Evolutionary conservation across 1,140 invertebrate genomes (phyloP), one percentile per base, ranked within the genome.

Genomic region (silkworm (Bombyx mori)): DNA sequence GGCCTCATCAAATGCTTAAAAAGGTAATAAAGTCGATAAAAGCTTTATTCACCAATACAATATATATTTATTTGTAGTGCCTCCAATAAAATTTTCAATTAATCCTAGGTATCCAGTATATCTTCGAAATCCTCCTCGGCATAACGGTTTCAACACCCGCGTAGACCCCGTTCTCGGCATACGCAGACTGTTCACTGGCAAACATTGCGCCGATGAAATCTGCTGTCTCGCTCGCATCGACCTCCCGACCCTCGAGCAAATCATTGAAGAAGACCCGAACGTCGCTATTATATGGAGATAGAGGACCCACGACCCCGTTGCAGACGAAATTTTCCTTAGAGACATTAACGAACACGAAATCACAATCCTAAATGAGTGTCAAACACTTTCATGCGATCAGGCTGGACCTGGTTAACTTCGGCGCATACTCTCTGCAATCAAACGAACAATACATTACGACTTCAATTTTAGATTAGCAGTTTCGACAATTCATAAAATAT

Each of bases 251-350:
- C 90, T 98, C 42, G 95, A 98, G 75, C 94, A 96, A 62, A 91
- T 94, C 56, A 92, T 98, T 7, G 96, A 98, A 66, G 91, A 91
- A 61, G 96, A 98, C 88, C 91, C 95, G 26, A 94, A 94, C 83
- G 91, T 97, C 51, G 89, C 94, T 52, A 89, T 96, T 65, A 92
- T 97, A 62, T 96, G 94, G 92, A 96, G 96, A 83, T 97, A 89
- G 63, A 56, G 18, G 26, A 35, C 4, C 26, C 26, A 35, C 26
- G 2, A 5, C 2, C 2, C 26, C 26, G 26, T 35, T 35, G 26
- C 26, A 2, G 26, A 35, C 2, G 26, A 35, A 35, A 35, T 2
- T 35, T 35, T 35, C 26, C 26, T 35, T 35, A 35, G 26, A 35
- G 26, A 35, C 26, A 35, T 35, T 35, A 35, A 35, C 26, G 26